Evolutionary conservation across 2,888 invertebrate genomes (phyloP), one percentile per base, ranked within the genome.

Genomic region (Rhagonycha lutea): DNA sequence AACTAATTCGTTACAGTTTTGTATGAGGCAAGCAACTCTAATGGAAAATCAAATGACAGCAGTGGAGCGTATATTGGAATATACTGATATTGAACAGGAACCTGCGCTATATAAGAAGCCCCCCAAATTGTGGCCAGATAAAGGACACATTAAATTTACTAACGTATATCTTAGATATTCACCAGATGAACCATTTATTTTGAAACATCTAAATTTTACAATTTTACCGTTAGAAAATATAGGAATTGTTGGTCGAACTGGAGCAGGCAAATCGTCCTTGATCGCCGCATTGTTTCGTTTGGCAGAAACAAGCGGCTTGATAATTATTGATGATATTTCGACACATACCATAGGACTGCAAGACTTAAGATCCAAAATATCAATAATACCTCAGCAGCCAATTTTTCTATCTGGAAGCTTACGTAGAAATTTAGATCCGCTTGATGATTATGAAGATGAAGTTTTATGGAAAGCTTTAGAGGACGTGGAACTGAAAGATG

Each of bases 391-490:
- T 0, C 91, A 91, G 82, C 90, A 90, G 74, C 91, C 91, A 77
- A 88, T 96, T 71, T 88, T 96, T 70, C 95, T 98, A 88, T 94
- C 95, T 0, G 97, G 97, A 63, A 94, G 95, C 4, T 90, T 98
- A 89, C 90, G 98, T 2, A 93, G 94, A 84, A 98, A 98, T 88
- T 89, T 98, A 76, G 97, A 97, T 88, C 97, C 97, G 1, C 96
- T 97, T 86, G 92, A 94, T 79, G 92, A 94, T 83, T 94, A 94
- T 84, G 89, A 91, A 0, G 97, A 97, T 82, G 90, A 91, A 12
- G 91, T 93, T 75, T 88, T 98, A 0, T 97, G 97, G 97, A 90
- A 91, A 78, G 96, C 95, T 0, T 87, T 98, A 26, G 95, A 96
- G 80, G 95, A 96, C 88, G 94, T 94, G 69, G 93, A 94, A 83